phyloP scores from a whole-genome alignment of 2,797 vertebrate genomes.

The Melanotaenia pygmaea region DNA sequence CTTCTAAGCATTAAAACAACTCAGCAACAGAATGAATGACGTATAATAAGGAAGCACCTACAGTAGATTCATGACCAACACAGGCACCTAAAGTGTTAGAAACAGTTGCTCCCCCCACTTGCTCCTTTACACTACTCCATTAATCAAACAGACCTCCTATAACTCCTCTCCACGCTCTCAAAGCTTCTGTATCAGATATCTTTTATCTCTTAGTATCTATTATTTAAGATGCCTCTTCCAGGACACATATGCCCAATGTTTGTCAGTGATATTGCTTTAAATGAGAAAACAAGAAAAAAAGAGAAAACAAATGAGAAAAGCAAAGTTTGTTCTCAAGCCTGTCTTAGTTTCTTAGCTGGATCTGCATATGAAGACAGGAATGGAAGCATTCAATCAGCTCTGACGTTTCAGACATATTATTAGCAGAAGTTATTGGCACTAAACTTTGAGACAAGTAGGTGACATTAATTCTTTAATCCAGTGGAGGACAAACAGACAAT shows the following conservation, averaged over 20 bases:
- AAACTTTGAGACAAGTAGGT: neutral
- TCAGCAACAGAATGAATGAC: no score
- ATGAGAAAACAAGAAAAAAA: constrained; percentile 23
- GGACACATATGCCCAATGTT: constrained; percentile 44
- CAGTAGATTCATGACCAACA: no score
- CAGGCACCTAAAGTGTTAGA: constrained; percentile 8
- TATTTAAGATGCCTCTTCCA: constrained; percentile 59
- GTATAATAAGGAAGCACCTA: no score
- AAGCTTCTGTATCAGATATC: constrained; percentile 52
- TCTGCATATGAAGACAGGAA: neutral
- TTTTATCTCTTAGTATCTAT: constrained; percentile 38
- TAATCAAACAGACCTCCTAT: constrained; percentile 59
- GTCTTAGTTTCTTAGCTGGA: neutral
- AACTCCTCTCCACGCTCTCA: constrained; percentile 39
- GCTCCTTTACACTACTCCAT: constrained; percentile 41
- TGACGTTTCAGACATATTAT: neutral
- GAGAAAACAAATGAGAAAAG: constrained; percentile 20
- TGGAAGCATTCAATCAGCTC: neutral
- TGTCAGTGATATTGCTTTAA: constrained; percentile 63
- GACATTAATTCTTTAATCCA: neutral
- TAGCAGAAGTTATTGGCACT: constrained; percentile 1
- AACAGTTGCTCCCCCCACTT: constrained; percentile 18
- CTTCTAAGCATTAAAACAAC: no score
- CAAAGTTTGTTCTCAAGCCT: constrained; percentile 1
- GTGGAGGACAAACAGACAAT: no score